Evolutionary conservation across 2,888 invertebrate species (phyloP).

Genomic region (Sepioteuthis lessoniana): DNA sequence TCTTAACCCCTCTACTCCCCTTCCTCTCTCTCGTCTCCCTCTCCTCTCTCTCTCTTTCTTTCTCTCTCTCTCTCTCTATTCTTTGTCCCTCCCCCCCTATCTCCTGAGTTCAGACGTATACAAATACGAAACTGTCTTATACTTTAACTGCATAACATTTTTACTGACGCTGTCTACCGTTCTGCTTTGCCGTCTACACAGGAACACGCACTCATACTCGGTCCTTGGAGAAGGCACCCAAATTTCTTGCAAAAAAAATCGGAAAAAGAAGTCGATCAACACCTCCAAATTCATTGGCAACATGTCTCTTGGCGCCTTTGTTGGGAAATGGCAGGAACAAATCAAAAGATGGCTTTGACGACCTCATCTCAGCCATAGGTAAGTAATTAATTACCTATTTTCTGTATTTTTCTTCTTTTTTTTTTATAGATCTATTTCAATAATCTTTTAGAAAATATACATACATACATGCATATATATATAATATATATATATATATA

Average conservation of each 20-base stretch:
- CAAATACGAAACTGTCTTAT: neutral
- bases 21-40: neutral
- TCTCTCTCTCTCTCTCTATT: neutral
- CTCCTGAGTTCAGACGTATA: neutral
- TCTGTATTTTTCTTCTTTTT: neutral
- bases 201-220: neutral
- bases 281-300: neutral
- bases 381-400: neutral
- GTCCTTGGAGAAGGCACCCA: neutral
- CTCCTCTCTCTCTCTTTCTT: neutral
- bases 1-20: neutral
- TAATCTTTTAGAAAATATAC: too few relatives aligned
- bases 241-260: too few relatives aligned
- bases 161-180: neutral
- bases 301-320: conserved; percentile 58
- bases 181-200: neutral
- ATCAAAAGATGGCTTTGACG: conserved; percentile 60
- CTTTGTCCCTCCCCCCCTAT: neutral
- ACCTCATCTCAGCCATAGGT: conserved; percentile 59
- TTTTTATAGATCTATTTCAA: neutral
- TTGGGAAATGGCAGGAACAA: conserved; percentile 60
- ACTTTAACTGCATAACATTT: neutral
- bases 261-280: neutral
- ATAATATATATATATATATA: too few relatives aligned
- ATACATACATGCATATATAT: too few relatives aligned